These are phyloP conservation scores for Clarias pachynema DNA, from an alignment of 2,797 vertebrate species.

Conservation along the genomic window DNA sequence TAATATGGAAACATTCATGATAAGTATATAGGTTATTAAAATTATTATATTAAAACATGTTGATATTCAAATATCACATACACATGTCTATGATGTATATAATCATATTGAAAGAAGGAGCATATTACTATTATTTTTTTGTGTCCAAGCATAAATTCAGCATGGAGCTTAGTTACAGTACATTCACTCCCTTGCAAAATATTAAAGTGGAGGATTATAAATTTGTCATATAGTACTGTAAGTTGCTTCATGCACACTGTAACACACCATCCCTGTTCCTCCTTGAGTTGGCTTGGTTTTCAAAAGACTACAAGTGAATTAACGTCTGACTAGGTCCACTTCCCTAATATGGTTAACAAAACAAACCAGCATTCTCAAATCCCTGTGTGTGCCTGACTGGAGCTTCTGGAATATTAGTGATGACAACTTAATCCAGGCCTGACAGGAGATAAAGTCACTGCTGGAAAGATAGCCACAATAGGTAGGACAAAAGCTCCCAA, in stretches of 20 bases:
- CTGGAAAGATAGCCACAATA: slow-evolving; percentile 11
- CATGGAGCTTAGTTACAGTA: neutral
- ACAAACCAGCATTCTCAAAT: slow-evolving; percentile 44
- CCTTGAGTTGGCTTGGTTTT: neutral
- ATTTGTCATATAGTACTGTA: too few relatives aligned
- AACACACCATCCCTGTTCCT: neutral
- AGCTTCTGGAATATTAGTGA: slow-evolving; percentile 43
- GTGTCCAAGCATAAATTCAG: neutral
- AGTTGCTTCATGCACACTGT: too few relatives aligned
- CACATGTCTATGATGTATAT: neutral
- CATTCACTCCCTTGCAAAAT: neutral
- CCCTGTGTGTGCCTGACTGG: slow-evolving; percentile 41
- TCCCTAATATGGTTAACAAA: slow-evolving; percentile 42
- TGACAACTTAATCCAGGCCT: slow-evolving; percentile 57
- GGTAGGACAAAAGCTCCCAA: slow-evolving; percentile 53
- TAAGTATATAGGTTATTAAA: neutral
- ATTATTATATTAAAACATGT: neutral
- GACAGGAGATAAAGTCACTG: slow-evolving; percentile 49
- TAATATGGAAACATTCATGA: neutral
- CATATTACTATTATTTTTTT: neutral
- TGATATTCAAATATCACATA: neutral
- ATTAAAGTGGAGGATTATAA: neutral
- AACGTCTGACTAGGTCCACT: slow-evolving; percentile 33
- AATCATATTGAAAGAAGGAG: neutral
- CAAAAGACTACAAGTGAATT: neutral